These are phyloP conservation scores for Hybognathus amarus DNA, from an alignment of 2,797 vertebrate genomes.

Conservation along the genomic window DNA sequence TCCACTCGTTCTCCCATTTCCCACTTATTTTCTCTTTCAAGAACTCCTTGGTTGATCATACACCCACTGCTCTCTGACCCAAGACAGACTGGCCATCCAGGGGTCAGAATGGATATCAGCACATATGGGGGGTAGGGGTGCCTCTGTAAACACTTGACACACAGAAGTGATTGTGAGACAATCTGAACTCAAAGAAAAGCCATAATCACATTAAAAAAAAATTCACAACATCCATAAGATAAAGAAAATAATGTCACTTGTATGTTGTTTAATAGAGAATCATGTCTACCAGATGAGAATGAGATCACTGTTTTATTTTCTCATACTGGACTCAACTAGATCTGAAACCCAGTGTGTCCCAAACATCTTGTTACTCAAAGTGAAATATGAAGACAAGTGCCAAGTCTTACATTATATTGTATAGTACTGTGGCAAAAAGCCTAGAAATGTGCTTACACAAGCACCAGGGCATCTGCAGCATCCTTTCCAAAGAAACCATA, in stretches of 20 bases:
- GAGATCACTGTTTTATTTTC: background rate
- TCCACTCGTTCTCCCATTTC: slow-evolving; percentile 1
- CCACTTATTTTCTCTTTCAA: slow-evolving; percentile 4
- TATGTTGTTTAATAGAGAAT: background rate
- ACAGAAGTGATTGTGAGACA: background rate
- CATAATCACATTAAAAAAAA: slow-evolving; percentile 5
- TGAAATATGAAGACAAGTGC: slow-evolving; percentile 28
- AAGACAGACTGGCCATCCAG: background rate
- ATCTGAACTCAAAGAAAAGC: background rate
- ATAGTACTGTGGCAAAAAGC: slow-evolving; percentile 17
- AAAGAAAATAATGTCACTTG: background rate
- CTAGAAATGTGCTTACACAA: slow-evolving; percentile 23
- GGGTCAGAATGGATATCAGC: background rate
- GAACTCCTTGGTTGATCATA: slow-evolving; percentile 20
- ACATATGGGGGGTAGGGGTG: background rate
- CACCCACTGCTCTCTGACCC: slow-evolving; percentile 18
- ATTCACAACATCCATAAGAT: background rate
- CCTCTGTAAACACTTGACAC: slow-evolving; percentile 8
- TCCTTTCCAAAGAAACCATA: slow-evolving; percentile 23
- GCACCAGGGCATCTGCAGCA: slow-evolving; percentile 17
- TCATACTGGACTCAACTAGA: background rate
- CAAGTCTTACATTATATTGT: background rate
- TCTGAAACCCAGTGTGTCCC: background rate
- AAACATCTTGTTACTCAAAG: slow-evolving; percentile 3
- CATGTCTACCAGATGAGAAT: background rate